These are phyloP conservation scores for Syndactyla subalaris DNA, from an alignment of 2,797 vertebrate species.

Conservation along the genomic window DNA sequence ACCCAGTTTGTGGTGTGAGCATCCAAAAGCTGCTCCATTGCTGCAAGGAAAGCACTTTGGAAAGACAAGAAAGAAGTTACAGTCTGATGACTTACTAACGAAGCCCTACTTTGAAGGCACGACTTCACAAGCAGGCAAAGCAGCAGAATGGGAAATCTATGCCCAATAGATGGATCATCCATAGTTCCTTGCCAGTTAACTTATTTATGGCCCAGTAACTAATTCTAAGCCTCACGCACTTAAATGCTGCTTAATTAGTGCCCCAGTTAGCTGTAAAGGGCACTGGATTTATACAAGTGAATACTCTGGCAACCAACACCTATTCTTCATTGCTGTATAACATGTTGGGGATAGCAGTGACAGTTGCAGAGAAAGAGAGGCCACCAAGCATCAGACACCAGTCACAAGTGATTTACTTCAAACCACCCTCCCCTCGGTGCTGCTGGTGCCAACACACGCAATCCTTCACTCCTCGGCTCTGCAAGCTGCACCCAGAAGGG, in stretches of 20 bases:
- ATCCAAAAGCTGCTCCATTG: background rate
- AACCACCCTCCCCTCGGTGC: background rate
- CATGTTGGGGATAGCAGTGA: background rate
- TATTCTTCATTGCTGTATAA: background rate
- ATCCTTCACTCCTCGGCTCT: background rate
- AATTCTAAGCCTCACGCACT: background rate
- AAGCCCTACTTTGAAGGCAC: background rate
- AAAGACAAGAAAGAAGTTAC: background rate
- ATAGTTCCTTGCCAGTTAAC: background rate
- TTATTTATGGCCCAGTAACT: background rate
- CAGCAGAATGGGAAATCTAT: background rate
- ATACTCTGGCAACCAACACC: constrained; percentile 10
- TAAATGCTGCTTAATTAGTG: constrained; percentile 10
- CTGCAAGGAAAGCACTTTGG: background rate
- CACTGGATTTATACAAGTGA: background rate
- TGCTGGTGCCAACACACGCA: background rate
- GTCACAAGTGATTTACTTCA: constrained; percentile 16
- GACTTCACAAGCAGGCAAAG: background rate
- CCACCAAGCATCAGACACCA: background rate
- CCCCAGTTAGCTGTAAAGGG: background rate
- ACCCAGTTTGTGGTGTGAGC: rapidly evolving
- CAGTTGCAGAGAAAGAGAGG: background rate
- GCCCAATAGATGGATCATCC: background rate
- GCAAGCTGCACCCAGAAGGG: background rate
- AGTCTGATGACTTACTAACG: background rate